phyloP scores from a whole-genome alignment of 2,797 vertebrate genomes.

The Silurus lanzhouensis region DNA sequence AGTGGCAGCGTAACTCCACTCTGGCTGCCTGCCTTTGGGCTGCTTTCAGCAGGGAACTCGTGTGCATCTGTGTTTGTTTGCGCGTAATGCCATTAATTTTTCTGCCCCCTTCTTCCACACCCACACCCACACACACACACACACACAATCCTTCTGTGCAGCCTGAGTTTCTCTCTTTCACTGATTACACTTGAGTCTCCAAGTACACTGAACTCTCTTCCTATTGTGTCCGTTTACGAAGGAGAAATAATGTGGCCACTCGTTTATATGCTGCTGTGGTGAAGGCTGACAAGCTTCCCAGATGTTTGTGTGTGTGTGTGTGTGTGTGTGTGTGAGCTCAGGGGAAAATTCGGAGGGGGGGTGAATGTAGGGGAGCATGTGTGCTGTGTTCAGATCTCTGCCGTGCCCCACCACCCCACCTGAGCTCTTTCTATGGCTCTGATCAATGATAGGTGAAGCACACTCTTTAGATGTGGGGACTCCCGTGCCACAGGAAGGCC shows the following conservation, averaged over 20 bases:
- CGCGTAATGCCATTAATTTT: conserved; percentile 79
- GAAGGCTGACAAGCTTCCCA: conserved; percentile 79
- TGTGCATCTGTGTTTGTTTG: conserved; percentile 76
- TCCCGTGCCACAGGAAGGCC: conserved; percentile 59
- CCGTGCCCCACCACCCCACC: conserved; percentile 61
- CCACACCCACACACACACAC: conserved; percentile 51
- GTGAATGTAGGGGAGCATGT: conserved; percentile 65
- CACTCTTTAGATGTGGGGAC: conserved; percentile 58
- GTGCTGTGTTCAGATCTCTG: conserved; percentile 62
- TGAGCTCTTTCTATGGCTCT: conserved; percentile 61
- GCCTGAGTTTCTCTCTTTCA: conserved; percentile 65
- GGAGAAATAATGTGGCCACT: conserved; percentile 73
- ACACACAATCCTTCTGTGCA: conserved; percentile 57
- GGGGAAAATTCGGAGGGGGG: background rate
- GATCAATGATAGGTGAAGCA: conserved; percentile 64
- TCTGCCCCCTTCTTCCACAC: conserved; percentile 63
- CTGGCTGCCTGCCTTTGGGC: conserved; percentile 68
- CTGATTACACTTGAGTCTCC: conserved; percentile 69
- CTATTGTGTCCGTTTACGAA: conserved; percentile 30
- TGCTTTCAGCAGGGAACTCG: conserved; percentile 74
- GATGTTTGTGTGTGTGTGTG: conserved; percentile 66
- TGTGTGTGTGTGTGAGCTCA: conserved; percentile 56
- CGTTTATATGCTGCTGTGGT: conserved; percentile 76
- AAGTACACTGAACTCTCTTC: conserved; percentile 67
- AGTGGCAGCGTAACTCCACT: conserved; percentile 61